A percentile compares a stretch with the other conserved stretches of the same genome.
These are phyloP conservation scores for Papilio glaucus DNA, from an alignment of 1,140 invertebrate genomes.

Conservation along the genomic window DNA sequence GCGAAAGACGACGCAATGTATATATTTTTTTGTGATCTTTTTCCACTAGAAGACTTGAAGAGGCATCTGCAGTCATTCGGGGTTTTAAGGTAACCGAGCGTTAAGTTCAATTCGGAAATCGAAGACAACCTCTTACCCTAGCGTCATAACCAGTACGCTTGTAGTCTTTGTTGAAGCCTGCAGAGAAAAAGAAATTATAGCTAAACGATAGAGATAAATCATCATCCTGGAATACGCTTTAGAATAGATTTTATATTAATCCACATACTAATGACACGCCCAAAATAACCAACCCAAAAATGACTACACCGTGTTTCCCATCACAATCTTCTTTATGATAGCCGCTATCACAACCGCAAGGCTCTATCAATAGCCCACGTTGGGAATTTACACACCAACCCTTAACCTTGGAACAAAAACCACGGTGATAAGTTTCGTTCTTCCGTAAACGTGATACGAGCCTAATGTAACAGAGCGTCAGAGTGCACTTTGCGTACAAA, in stretches of 20 bases:
- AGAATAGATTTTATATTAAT: neutral
- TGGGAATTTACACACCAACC: slow-evolving; percentile 44
- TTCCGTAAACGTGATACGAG: slow-evolving; percentile 46
- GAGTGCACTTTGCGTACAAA: slow-evolving; percentile 42
- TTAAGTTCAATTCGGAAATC: neutral
- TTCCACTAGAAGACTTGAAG: neutral
- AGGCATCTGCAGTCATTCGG: neutral
- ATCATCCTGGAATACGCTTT: neutral
- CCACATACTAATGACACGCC: neutral
- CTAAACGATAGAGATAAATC: too few relatives aligned
- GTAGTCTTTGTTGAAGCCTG: neutral
- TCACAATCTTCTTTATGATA: slow-evolving; percentile 72
- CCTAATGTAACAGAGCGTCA: slow-evolving; percentile 33
- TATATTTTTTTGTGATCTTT: neutral
- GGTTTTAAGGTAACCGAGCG: neutral
- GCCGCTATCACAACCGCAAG: slow-evolving; percentile 56
- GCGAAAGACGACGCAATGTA: neutral
- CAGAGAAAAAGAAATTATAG: too few relatives aligned
- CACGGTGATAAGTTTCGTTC: slow-evolving; percentile 33
- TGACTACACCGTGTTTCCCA: slow-evolving; percentile 70
- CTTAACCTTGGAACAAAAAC: slow-evolving; percentile 37
- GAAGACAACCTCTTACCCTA: neutral
- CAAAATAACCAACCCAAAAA: slow-evolving; percentile 54
- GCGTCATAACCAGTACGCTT: neutral
- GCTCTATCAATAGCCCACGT: slow-evolving; percentile 45